Evolutionary conservation across 2,113 vertebrate genomes (phyloP).

Genomic region (Ceratotherium simum): DNA sequence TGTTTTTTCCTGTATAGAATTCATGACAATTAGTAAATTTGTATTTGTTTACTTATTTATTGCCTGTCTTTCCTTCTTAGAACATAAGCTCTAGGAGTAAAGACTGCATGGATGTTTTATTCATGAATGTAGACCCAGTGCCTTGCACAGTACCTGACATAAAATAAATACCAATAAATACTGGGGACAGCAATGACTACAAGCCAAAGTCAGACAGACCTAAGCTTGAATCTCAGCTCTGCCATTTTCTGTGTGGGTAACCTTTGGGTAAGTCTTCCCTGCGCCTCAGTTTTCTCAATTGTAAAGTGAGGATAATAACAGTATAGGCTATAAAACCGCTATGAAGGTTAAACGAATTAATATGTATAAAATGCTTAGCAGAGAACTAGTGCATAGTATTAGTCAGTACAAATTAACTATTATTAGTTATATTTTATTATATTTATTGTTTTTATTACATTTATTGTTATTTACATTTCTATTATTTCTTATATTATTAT

Average conservation of each 20-base stretch:
- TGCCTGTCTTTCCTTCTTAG: not conserved
- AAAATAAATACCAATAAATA: constrained; percentile 1
- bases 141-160: not conserved
- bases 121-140: not conserved
- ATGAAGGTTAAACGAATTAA: too few relatives aligned
- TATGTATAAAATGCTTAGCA: not conserved
- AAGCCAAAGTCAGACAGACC: not conserved
- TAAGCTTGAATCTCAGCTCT: not conserved
- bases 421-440: not conserved
- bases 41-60: not conserved
- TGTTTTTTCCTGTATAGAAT: not conserved
- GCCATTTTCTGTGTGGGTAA: not conserved
- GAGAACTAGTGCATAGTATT: not conserved
- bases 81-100: not conserved
- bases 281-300: too few relatives aligned
- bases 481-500: not conserved
- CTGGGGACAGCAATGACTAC: not conserved
- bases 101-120: not conserved
- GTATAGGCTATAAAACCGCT: too few relatives aligned
- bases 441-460: not conserved
- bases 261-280: not conserved
- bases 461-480: constrained; percentile 22
- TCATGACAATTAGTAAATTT: not conserved
- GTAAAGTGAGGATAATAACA: too few relatives aligned
- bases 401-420: not conserved